phyloP scores from a whole-genome alignment of 1,140 invertebrate genomes.

The Caerostris extrusa region DNA sequence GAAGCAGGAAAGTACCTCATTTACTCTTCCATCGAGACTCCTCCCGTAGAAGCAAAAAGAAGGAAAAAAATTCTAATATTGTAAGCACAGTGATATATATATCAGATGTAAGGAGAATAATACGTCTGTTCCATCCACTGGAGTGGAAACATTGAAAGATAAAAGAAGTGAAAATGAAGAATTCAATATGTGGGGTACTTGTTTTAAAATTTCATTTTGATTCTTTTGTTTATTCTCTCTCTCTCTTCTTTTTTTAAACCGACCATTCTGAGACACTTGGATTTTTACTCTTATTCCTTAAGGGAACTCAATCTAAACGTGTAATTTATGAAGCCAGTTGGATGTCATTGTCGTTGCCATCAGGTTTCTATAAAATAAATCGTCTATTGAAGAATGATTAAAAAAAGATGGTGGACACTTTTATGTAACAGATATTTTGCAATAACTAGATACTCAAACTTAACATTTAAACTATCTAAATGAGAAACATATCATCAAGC shows the following conservation, averaged over 20 bases:
- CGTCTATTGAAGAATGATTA: no score
- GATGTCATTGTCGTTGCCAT: no score
- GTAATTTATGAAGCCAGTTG: no score
- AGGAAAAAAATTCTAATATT: neutral
- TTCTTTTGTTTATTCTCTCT: neutral
- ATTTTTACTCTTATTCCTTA: neutral
- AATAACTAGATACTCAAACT: no score
- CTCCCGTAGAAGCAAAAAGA: no score
- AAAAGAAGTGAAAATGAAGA: conserved; percentile 2
- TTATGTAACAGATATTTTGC: no score
- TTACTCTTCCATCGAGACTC: neutral
- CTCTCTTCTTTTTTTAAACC: neutral
- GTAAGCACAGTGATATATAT: neutral
- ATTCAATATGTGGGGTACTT: conserved; percentile 38
- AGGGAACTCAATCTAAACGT: neutral
- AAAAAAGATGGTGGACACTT: no score
- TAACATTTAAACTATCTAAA: no score
- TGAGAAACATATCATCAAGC: no score
- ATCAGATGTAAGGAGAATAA: neutral
- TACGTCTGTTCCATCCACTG: neutral
- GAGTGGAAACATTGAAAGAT: neutral
- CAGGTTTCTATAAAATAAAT: no score
- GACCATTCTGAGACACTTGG: neutral
- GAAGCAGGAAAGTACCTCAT: neutral
- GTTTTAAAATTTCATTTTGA: neutral